phyloP scores from a whole-genome alignment of 2,113 vertebrate species.

The Cercocebus atys region DNA sequence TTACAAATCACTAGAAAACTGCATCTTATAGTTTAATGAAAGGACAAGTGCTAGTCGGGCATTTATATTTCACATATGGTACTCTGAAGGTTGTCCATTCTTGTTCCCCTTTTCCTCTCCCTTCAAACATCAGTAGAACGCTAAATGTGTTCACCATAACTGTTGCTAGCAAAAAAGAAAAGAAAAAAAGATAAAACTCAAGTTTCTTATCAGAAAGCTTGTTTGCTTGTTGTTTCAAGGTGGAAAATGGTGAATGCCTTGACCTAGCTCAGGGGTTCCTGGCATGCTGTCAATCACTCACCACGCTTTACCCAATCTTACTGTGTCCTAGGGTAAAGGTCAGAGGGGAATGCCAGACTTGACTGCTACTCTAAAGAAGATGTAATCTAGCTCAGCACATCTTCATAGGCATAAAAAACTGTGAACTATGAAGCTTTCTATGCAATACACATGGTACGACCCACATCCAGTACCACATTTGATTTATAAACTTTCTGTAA shows the following conservation, averaged over 20 bases:
- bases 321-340: neutral
- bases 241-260: neutral
- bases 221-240: neutral
- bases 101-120: neutral
- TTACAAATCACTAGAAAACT: slow-evolving; percentile 25
- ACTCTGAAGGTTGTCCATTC: neutral
- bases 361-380: neutral
- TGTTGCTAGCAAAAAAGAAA: neutral
- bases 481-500: neutral
- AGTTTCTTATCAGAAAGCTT: slow-evolving; percentile 39
- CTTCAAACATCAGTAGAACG: neutral
- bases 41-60: neutral
- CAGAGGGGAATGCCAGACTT: neutral
- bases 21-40: neutral
- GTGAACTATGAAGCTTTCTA: neutral
- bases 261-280: neutral
- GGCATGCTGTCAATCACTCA: neutral
- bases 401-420: neutral
- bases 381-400: neutral
- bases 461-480: neutral
- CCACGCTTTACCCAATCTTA: neutral
- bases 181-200: neutral
- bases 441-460: neutral
- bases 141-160: neutral
- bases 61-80: neutral